Evolutionary conservation across 2,113 vertebrate species (phyloP), one percentile per base, ranked within the genome.

Genomic region (Otocyon megalotis): DNA sequence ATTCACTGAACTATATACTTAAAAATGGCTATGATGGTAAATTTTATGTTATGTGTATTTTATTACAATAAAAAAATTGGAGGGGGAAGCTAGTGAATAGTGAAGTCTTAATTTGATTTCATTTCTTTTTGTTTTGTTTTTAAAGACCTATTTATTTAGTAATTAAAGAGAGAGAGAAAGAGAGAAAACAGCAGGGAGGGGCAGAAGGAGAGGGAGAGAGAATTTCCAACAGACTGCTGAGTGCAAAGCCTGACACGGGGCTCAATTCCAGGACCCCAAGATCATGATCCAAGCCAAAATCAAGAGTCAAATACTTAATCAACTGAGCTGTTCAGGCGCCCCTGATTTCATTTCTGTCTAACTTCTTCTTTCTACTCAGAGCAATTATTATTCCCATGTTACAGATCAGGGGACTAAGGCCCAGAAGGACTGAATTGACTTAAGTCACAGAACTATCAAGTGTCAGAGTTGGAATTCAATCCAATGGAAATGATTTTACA

Each of bases 21-120:
- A 90, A 96, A 65, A 94, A 69, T 86, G 20, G 56, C 74, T 87
- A 93, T 48, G 72, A 37, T 77, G 50, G 72, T 72, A 84, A 62
- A 80, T 56, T 95, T 90, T 67, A 76, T 50, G n/a, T 71, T 48
- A 71, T 11, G 37, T 82, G 5, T 26, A 82, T 86, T 93, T 90
- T 56, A 87, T 48, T 53, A 86, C 72, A 84, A 69, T 76, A 62
- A 85, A 92, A 79, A 24, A 74, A 43, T 15, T 15, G 11, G 28
- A 32, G n/a, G 28, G 3, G 7, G 17, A 37, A 35, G 16, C 37
- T 37, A 94, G n/a, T 79, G 37, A 86, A 82, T 56, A 15, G 65
- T 84, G 35, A 63, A 77, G 20, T 13, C 10, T 80, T 30, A 65
- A 92, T 92, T 91, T 82, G 3, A 58, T 82, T 92, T 95, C 83